Conservation (phyloP, 2,888 invertebrate genomes). For the Aproaerema taeniolella region DNA sequence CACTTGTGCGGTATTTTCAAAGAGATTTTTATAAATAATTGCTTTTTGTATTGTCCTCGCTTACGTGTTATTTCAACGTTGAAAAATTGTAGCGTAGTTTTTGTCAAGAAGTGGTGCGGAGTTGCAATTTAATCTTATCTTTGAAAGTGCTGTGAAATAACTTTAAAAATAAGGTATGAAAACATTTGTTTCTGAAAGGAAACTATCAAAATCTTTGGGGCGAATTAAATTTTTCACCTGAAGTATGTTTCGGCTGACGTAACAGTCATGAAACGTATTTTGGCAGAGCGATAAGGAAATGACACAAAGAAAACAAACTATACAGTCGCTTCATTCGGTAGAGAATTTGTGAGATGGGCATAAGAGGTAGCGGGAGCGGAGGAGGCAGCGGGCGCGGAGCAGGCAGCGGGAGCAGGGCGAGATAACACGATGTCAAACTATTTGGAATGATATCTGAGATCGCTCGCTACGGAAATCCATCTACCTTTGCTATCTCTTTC, state of each 20-base stretch:
- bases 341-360: slow-evolving; percentile 60
- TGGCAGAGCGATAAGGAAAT: slow-evolving; percentile 77
- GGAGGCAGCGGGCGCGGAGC: slow-evolving; percentile 24
- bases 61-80: slow-evolving; percentile 22
- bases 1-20: slow-evolving; percentile 48
- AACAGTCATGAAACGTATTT: slow-evolving; percentile 75
- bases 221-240: slow-evolving; percentile 62
- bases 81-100: slow-evolving; percentile 31
- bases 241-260: slow-evolving; percentile 69
- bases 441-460: slow-evolving; percentile 70
- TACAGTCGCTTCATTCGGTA: slow-evolving; percentile 62
- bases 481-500: slow-evolving; percentile 47
- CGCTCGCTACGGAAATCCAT: slow-evolving; percentile 53
- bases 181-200: slow-evolving; percentile 4
- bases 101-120: slow-evolving; percentile 28
- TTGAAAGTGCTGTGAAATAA: slow-evolving; percentile 7
- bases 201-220: slow-evolving; percentile 45
- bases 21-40: slow-evolving; percentile 57
- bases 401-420: slow-evolving; percentile 33
- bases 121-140: slow-evolving; percentile 27
- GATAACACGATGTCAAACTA: slow-evolving; percentile 68
- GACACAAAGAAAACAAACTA: slow-evolving; percentile 76
- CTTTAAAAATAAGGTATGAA: slow-evolving; percentile 2
- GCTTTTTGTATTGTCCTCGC: slow-evolving; percentile 32
- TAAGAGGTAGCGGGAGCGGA: slow-evolving; percentile 29